A percentile compares a stretch with the other conserved stretches of the same genome.
phyloP scores from a whole-genome alignment of 2,888 invertebrate genomes.

The Epirrhoe tristata region DNA sequence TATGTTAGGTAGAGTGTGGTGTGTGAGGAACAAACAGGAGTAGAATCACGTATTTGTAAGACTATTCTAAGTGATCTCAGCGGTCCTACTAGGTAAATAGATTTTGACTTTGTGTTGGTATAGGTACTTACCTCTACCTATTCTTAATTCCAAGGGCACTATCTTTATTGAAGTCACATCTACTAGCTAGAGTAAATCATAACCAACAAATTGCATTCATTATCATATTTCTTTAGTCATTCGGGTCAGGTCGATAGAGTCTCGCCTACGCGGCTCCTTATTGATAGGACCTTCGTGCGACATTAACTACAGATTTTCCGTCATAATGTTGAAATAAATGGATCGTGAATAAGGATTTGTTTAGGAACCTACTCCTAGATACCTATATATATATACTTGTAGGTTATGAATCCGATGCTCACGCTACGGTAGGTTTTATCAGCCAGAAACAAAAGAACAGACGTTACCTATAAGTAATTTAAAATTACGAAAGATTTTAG shows the following conservation, averaged over 20 bases:
- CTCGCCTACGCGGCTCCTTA: conserved; percentile 61
- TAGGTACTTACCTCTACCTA: too few relatives aligned
- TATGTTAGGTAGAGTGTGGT: too few relatives aligned
- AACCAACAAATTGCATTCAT: conserved; percentile 45
- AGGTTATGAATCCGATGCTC: background rate
- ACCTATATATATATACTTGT: background rate
- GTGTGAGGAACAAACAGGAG: too few relatives aligned
- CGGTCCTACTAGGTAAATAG: too few relatives aligned
- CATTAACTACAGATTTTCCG: conserved; percentile 32
- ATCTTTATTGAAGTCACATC: conserved; percentile 18
- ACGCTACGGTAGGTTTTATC: background rate
- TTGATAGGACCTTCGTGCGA: conserved; percentile 54
- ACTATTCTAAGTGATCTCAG: too few relatives aligned
- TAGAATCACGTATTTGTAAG: too few relatives aligned
- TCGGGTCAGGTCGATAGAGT: conserved; percentile 60
- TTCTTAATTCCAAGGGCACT: background rate
- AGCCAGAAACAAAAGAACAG: too few relatives aligned
- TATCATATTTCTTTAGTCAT: conserved; percentile 66
- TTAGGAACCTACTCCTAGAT: too few relatives aligned
- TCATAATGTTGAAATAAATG: conserved; percentile 20
- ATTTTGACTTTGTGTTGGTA: too few relatives aligned
- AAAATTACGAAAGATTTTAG: too few relatives aligned
- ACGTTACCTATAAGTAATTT: too few relatives aligned
- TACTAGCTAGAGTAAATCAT: conserved; percentile 9
- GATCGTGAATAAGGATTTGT: background rate